A percentile compares a stretch with the other conserved stretches of the same genome.
Evolutionary conservation across 2,888 invertebrate genomes (phyloP).

Genomic region (Nemoura dubitans): DNA sequence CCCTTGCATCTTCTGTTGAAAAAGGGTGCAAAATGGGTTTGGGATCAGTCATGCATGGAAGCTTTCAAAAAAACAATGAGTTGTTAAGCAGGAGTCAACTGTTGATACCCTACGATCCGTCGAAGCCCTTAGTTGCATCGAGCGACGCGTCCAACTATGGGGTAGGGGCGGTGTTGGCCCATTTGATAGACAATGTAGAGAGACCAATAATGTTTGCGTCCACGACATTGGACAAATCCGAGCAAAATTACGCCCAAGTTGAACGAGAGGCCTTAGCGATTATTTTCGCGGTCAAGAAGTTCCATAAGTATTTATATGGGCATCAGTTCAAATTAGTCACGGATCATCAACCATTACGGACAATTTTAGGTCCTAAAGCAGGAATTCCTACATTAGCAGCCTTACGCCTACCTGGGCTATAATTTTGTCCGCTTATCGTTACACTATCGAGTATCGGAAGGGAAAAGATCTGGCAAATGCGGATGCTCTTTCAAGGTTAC

Average conservation of each 20-base stretch:
- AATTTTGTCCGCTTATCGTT: background rate
- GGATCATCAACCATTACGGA: background rate
- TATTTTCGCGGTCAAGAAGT: background rate
- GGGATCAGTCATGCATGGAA: background rate
- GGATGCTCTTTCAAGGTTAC: background rate
- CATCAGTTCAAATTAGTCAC: background rate
- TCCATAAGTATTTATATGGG: constrained; percentile 8
- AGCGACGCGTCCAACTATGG: constrained; percentile 31
- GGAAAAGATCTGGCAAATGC: constrained; percentile 21
- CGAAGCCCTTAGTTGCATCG: background rate
- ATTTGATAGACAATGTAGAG: constrained; percentile 18
- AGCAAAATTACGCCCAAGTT: constrained; percentile 19
- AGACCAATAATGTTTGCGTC: constrained; percentile 34
- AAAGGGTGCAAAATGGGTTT: background rate
- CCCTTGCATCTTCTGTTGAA: background rate
- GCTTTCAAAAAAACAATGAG: constrained; percentile 24
- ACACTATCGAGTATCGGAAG: background rate
- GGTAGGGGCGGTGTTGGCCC: constrained; percentile 25
- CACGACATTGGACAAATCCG: constrained; percentile 8
- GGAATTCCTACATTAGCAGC: constrained; percentile 18
- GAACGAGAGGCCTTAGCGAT: constrained; percentile 24
- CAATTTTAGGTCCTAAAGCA: background rate
- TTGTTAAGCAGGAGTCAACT: background rate
- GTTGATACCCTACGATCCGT: background rate
- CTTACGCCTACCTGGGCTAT: background rate